These are phyloP conservation scores for Baronia brevicornis DNA, from an alignment of 2,888 invertebrate genomes.

Conservation along the genomic window DNA sequence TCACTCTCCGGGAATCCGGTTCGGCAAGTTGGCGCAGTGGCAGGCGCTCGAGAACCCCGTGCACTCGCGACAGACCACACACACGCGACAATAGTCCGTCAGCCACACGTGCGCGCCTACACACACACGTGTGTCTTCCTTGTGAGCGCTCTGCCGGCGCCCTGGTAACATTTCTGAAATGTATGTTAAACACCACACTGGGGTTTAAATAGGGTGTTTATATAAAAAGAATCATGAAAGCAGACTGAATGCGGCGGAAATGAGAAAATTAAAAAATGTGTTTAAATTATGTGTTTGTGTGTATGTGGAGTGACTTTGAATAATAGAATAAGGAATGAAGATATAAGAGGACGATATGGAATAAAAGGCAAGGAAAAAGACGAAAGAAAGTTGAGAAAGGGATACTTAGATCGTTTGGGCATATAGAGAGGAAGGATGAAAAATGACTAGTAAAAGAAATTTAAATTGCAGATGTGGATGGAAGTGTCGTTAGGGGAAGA, in stretches of 20 bases:
- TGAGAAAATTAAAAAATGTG: neutral
- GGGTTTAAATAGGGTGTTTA: no score
- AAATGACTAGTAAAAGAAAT: no score
- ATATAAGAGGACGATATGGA: no score
- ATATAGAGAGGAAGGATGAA: no score
- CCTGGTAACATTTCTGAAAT: conserved; percentile 28
- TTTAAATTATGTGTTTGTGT: conserved; percentile 1
- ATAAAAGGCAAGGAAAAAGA: no score
- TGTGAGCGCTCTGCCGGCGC: conserved; percentile 28
- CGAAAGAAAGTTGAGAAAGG: no score
- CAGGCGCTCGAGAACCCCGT: conserved; percentile 94
- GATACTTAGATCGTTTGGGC: no score
- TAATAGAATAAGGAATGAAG: neutral
- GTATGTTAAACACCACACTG: no score
- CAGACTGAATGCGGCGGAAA: no score
- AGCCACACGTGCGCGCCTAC: conserved; percentile 84
- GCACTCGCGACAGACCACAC: conserved; percentile 93
- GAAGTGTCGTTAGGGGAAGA: no score
- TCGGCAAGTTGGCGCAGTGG: conserved; percentile 83
- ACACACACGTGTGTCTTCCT: conserved; percentile 67
- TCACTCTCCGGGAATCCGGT: conserved; percentile 91
- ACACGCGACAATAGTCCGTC: conserved; percentile 90
- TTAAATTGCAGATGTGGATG: no score
- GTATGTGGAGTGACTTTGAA: conserved; percentile 3
- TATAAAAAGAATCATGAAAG: no score